Conservation (phyloP, 2,888 invertebrate species). For the Anarsia innoxiella region DNA sequence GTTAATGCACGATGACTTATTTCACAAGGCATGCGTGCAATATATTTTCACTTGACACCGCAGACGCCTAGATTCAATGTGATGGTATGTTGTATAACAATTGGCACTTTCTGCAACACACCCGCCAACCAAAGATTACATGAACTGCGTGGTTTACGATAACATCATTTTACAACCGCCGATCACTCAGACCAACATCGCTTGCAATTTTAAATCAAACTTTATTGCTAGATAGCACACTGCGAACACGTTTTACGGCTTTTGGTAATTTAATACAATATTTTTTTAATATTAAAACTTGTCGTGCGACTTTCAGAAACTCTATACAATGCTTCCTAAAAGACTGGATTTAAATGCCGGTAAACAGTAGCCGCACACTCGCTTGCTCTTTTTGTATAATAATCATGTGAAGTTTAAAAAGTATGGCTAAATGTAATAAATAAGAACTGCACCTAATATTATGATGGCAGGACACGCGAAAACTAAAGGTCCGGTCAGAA, state of each 20-base stretch:
- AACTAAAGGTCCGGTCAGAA: too few species aligned
- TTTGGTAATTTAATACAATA: conserved; percentile 6
- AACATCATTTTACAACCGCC: background rate
- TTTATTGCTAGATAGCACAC: background rate
- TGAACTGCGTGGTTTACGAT: conserved; percentile 16
- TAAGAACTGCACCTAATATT: too few species aligned
- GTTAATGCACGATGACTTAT: too few species aligned
- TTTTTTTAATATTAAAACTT: conserved; percentile 3
- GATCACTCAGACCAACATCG: background rate
- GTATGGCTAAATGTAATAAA: too few species aligned
- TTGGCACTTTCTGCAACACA: conserved; percentile 27
- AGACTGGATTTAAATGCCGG: too few species aligned
- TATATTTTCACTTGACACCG: conserved; percentile 14
- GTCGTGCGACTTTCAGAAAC: conserved; percentile 7
- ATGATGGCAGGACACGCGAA: too few species aligned
- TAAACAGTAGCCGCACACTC: too few species aligned
- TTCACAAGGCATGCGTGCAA: background rate
- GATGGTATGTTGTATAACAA: conserved; percentile 34
- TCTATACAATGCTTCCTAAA: conserved; percentile 6
- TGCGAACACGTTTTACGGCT: conserved; percentile 6
- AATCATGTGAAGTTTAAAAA: too few species aligned
- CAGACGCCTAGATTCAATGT: conserved; percentile 20
- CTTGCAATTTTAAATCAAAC: background rate
- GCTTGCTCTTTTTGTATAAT: too few species aligned
- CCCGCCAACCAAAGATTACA: conserved; percentile 17